Percentiles rank a stretch among this genome's conserved stretches.
Conservation (phyloP, 2,113 vertebrate genomes). For the Planiliza haematocheilus region DNA sequence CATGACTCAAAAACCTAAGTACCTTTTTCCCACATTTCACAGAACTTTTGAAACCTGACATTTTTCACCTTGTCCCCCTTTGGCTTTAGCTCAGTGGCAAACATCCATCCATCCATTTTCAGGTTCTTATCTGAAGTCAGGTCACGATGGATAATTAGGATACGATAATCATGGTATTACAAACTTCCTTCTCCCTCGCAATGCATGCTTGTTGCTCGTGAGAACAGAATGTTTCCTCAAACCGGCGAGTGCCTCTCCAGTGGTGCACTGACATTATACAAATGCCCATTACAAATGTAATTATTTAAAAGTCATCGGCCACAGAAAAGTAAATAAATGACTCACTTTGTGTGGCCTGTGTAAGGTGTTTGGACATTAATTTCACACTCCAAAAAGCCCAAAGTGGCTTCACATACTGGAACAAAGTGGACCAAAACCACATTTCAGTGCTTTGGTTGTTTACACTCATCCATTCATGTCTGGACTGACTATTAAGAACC, state of each 20-base stretch:
- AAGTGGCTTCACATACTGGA: conserved; percentile 3
- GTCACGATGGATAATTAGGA: too few species aligned
- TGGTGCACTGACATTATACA: conserved; percentile 16
- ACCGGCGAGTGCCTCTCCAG: not conserved
- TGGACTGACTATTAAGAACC: not conserved
- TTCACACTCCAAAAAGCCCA: not conserved
- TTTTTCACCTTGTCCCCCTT: too few species aligned
- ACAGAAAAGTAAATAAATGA: conserved; percentile 6
- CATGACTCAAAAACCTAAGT: too few species aligned
- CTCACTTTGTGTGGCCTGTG: conserved; percentile 8
- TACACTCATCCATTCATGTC: conserved; percentile 15
- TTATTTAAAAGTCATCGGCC: conserved; percentile 7
- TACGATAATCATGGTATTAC: too few species aligned
- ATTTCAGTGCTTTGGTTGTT: not conserved
- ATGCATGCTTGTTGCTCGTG: too few species aligned
- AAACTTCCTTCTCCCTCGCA: too few species aligned
- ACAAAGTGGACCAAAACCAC: conserved; percentile 8
- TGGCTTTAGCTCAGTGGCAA: too few species aligned
- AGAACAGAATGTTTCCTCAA: not conserved
- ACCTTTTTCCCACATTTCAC: too few species aligned
- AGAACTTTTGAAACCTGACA: too few species aligned
- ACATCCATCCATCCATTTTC: too few species aligned
- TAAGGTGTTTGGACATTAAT: conserved; percentile 15
- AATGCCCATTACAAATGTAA: conserved; percentile 4
- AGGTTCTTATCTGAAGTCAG: too few species aligned